These are phyloP conservation scores for Sycobia sp. DNA, from an alignment of 1,140 invertebrate genomes.

Conservation along the genomic window DNA sequence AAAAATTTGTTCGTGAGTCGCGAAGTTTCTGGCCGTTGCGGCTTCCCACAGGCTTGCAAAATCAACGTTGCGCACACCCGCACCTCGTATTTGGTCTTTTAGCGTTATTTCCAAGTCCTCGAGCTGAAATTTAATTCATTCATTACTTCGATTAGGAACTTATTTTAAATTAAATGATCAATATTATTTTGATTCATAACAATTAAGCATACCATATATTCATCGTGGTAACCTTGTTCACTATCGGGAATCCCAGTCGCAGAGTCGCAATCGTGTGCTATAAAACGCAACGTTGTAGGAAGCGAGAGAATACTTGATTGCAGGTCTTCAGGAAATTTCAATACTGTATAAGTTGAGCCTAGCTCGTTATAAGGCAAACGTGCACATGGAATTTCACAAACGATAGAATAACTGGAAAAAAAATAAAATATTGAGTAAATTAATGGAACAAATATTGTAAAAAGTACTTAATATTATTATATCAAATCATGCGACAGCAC, in stretches of 20 bases:
- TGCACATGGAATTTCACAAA: slow-evolving; percentile 75
- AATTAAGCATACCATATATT: slow-evolving; percentile 69
- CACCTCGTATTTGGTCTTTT: slow-evolving; percentile 89
- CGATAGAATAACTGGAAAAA: slow-evolving; percentile 70
- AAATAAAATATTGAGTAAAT: background rate
- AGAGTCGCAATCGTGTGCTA: slow-evolving; percentile 95
- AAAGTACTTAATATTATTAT: no score
- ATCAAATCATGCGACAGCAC: no score
- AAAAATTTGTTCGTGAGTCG: slow-evolving; percentile 89
- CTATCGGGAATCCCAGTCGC: slow-evolving; percentile 91
- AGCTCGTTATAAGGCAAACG: slow-evolving; percentile 86
- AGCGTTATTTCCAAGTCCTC: slow-evolving; percentile 93
- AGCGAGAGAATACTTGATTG: slow-evolving; percentile 76
- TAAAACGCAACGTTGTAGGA: slow-evolving; percentile 88
- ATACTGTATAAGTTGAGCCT: slow-evolving; percentile 84
- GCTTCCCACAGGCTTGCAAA: slow-evolving; percentile 79
- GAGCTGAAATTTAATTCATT: slow-evolving; percentile 65
- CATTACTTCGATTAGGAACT: no score
- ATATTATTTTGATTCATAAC: no score
- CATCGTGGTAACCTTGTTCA: slow-evolving; percentile 86
- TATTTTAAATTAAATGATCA: no score
- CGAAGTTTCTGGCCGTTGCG: slow-evolving; percentile 63
- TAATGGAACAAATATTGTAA: background rate
- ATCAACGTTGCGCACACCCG: slow-evolving; percentile 57
- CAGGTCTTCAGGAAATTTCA: slow-evolving; percentile 81